Percentiles rank a stretch among this genome's conserved stretches.
phyloP scores from a whole-genome alignment of 2,888 invertebrate genomes.

The Sialis lutaria region DNA sequence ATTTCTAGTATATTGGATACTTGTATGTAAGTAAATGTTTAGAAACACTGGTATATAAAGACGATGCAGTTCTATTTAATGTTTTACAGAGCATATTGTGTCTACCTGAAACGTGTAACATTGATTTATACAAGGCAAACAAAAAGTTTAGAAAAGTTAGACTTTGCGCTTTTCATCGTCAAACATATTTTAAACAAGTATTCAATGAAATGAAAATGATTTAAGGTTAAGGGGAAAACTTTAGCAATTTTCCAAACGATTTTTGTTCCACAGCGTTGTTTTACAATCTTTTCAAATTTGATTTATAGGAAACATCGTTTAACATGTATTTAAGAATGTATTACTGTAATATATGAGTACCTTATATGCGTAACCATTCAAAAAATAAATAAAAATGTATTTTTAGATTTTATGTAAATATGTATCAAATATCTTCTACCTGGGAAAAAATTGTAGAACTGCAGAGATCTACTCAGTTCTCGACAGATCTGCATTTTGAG shows the following conservation, averaged over 20 bases:
- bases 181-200: conserved; percentile 4
- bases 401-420: too few species aligned
- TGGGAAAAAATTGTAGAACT: too few species aligned
- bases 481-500: too few species aligned
- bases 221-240: conserved; percentile 4
- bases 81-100: background rate
- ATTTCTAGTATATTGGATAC: background rate
- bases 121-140: background rate
- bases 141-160: background rate
- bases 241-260: conserved; percentile 4
- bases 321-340: background rate
- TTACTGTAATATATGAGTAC: background rate
- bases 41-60: background rate
- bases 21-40: background rate
- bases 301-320: background rate
- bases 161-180: background rate
- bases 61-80: background rate
- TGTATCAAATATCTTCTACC: too few species aligned
- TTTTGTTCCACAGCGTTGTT: conserved; percentile 4
- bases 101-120: background rate
- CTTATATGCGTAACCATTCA: too few species aligned
- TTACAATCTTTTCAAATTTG: conserved; percentile 1
- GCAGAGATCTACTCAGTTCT: too few species aligned
- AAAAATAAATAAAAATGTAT: too few species aligned
- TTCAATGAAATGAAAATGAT: conserved; percentile 5